Conservation (phyloP, 2,113 vertebrate species). For the Siphamia tubifer region DNA sequence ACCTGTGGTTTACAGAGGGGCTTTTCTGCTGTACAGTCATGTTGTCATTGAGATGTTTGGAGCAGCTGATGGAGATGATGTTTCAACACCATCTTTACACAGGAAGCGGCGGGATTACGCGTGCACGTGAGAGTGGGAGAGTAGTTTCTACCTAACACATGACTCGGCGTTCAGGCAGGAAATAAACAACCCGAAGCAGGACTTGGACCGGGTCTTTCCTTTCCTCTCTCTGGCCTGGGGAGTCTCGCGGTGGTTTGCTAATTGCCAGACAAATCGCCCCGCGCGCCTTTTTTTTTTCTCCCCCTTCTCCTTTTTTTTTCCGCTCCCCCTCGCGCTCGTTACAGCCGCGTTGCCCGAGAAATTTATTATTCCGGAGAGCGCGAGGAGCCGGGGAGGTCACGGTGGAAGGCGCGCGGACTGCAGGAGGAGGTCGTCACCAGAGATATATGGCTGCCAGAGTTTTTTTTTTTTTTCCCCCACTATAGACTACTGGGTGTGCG, state of each 20-base stretch:
- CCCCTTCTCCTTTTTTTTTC: not conserved
- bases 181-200: not conserved
- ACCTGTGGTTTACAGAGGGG: not conserved
- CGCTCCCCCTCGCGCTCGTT: slow-evolving; percentile 28
- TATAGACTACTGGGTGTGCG: slow-evolving; percentile 20
- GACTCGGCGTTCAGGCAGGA: not conserved
- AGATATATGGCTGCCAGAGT: slow-evolving; percentile 75
- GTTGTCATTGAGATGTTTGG: slow-evolving; percentile 18
- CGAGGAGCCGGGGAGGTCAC: slow-evolving; percentile 73
- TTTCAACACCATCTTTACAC: slow-evolving; percentile 40
- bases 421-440: slow-evolving; percentile 70
- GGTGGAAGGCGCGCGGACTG: slow-evolving; percentile 58
- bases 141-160: too few species aligned
- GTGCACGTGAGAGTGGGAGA: too few species aligned
- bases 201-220: not conserved
- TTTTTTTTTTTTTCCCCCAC: slow-evolving; percentile 33
- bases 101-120: slow-evolving; percentile 8
- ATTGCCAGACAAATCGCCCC: slow-evolving; percentile 79
- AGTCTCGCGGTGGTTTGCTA: slow-evolving; percentile 71
- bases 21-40: not conserved
- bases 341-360: slow-evolving; percentile 36
- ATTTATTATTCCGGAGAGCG: slow-evolving; percentile 76
- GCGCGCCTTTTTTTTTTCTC: slow-evolving; percentile 21
- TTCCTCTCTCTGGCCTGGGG: slow-evolving; percentile 32
- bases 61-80: slow-evolving; percentile 34